Base-by-base conservation (phyloP, 37 sponge, comb jelly and placozoan species). In the Agelas oroides region DNA sequence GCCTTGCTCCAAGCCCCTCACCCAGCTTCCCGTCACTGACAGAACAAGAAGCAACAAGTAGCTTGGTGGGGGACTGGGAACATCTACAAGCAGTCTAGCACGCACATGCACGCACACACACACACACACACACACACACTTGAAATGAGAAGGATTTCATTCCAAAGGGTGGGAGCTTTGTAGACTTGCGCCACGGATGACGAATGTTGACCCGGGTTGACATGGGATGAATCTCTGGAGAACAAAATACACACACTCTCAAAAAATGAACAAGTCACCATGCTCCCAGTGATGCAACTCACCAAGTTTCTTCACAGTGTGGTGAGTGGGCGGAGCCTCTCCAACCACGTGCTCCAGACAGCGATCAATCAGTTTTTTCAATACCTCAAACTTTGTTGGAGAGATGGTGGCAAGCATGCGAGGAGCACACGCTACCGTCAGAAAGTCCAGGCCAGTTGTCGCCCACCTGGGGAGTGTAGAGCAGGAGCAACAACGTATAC, bases 401-500 rank as follows among this genome's bases (percentile, higher is more conserved):
- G 80, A 41, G 31, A 92, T 85, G 56, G 52, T 61, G 35, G 88
- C 75, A 40, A 90, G 69, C 12, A 77, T 53, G 5, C 72, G 63
- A 35, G 92, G 88, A 39, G 88, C 72, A 82, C 95, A 91, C 17
- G 80, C 86, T 35, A 86, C 19, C 39, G 39, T 85, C 66, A 95
- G 35, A 72, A 92, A 95, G 41, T 95, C 95, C 57, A 95, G 83
- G 0, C 95, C 95, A 20, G 67, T 27, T 0, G 62, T 56, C 15
- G 95, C 90, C 93, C 93, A 95, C 46, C 95, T 94, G 65, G 2
- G 60, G 54, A 1, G n/a, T n/a, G n/a, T n/a, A n/a, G n/a, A n/a
- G n/a, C n/a, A n/a, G n/a, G n/a, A n/a, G n/a, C 15, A 21, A 27
- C 19, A 11, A 54, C n/a, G 13, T 21, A 65, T 65, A 27, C n/a